Percentiles rank a stretch among this genome's conserved stretches.
phyloP scores from a whole-genome alignment of 2,888 invertebrate genomes.

The Meiosimyza decipiens region DNA sequence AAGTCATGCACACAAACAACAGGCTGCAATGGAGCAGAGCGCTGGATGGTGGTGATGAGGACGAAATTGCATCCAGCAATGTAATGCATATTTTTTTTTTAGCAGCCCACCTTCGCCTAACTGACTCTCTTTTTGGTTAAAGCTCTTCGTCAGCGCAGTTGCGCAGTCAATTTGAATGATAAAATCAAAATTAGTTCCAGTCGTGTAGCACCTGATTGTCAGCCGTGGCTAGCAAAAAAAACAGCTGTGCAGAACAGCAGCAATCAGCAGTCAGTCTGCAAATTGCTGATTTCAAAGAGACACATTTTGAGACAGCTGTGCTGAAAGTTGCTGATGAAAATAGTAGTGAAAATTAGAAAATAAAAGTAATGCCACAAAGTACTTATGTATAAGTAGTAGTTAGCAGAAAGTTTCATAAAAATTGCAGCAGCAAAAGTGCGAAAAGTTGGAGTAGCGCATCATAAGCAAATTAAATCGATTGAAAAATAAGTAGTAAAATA shows the following conservation, averaged over 20 bases:
- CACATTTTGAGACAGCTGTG: slow-evolving; percentile 14
- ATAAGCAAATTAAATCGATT: too few relatives aligned
- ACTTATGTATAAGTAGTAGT: too few relatives aligned
- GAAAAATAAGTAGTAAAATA: too few relatives aligned
- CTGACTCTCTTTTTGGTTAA: not conserved
- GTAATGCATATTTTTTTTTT: slow-evolving; percentile 7
- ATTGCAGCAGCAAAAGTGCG: not conserved
- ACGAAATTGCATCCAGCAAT: not conserved
- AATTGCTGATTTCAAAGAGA: too few relatives aligned
- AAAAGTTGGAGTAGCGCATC: too few relatives aligned
- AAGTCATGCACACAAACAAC: slow-evolving; percentile 22
- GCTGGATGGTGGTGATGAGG: not conserved
- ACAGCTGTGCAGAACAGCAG: slow-evolving; percentile 31
- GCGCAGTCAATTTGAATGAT: slow-evolving; percentile 1
- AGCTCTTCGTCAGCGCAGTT: not conserved
- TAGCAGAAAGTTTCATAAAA: too few relatives aligned
- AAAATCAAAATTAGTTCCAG: not conserved
- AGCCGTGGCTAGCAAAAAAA: slow-evolving; percentile 30
- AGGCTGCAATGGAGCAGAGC: not conserved
- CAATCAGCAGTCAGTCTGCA: slow-evolving; percentile 1
- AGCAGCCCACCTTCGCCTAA: not conserved
- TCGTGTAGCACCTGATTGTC: slow-evolving; percentile 32
- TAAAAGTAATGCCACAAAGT: not conserved
- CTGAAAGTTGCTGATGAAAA: not conserved
- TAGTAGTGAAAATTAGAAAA: not conserved